Conservation (phyloP, 2,888 invertebrate species). For the Catocala sponsa region DNA sequence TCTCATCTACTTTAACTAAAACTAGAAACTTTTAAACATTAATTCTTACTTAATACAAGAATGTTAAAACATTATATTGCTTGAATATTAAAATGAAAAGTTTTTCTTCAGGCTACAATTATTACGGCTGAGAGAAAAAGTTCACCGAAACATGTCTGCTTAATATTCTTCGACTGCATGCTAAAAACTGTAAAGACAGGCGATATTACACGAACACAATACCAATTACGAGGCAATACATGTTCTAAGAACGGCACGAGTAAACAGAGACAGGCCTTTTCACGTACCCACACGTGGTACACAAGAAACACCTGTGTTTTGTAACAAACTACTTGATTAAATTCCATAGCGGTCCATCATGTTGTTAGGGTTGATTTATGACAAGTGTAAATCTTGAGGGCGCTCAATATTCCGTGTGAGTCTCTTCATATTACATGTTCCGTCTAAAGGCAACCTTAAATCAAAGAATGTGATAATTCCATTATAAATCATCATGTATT, state of each 20-base stretch:
- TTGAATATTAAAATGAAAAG: too few species aligned
- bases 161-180: too few species aligned
- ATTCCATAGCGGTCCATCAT: slow-evolving; percentile 54
- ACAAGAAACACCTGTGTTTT: slow-evolving; percentile 62
- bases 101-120: too few species aligned
- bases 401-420: slow-evolving; percentile 39
- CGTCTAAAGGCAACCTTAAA: slow-evolving; percentile 13
- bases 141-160: too few species aligned
- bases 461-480: slow-evolving; percentile 9
- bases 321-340: slow-evolving; percentile 61
- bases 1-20: too few species aligned
- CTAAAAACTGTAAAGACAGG: not conserved
- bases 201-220: too few species aligned
- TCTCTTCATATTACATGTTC: slow-evolving; percentile 19
- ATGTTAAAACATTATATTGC: too few species aligned
- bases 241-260: slow-evolving; percentile 14
- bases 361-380: slow-evolving; percentile 52
- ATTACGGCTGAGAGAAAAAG: too few species aligned
- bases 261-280: slow-evolving; percentile 44
- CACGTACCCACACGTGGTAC: slow-evolving; percentile 48
- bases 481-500: not conserved
- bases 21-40: too few species aligned
- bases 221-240: not conserved
- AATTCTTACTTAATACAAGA: too few species aligned
- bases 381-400: slow-evolving; percentile 45